These are phyloP conservation scores for Nothoprocta perdicaria DNA, from an alignment of 2,113 vertebrate species.

Conservation along the genomic window DNA sequence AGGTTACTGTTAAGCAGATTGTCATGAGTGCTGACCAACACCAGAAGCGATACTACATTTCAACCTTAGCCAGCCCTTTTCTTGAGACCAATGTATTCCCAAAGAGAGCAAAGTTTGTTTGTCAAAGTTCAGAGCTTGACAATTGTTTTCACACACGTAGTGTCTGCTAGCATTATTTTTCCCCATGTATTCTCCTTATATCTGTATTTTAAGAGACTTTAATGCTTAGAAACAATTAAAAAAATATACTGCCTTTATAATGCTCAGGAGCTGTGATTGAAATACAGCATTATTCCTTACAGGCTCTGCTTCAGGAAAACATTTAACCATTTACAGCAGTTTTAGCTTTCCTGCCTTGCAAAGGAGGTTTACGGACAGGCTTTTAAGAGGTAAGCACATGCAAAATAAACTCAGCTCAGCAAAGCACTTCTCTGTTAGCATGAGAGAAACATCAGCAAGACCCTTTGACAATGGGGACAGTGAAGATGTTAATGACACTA, in stretches of 20 bases:
- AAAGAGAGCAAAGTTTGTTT: background rate
- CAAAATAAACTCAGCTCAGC: background rate
- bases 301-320: background rate
- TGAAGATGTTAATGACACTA: background rate
- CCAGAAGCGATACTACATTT: background rate
- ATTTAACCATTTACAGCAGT: background rate
- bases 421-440: background rate
- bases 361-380: background rate
- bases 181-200: background rate
- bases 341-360: background rate
- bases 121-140: background rate
- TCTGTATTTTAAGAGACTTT: background rate
- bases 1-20: background rate
- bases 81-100: background rate
- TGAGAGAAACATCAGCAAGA: background rate
- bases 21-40: background rate
- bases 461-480: background rate
- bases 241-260: background rate
- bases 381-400: background rate
- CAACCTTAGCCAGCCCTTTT: background rate
- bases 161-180: background rate
- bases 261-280: background rate
- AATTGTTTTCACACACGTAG: background rate
- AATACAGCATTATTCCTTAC: background rate
- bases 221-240: background rate